phyloP scores from a whole-genome alignment of 2,888 invertebrate species.

The Oligia strigilis region DNA sequence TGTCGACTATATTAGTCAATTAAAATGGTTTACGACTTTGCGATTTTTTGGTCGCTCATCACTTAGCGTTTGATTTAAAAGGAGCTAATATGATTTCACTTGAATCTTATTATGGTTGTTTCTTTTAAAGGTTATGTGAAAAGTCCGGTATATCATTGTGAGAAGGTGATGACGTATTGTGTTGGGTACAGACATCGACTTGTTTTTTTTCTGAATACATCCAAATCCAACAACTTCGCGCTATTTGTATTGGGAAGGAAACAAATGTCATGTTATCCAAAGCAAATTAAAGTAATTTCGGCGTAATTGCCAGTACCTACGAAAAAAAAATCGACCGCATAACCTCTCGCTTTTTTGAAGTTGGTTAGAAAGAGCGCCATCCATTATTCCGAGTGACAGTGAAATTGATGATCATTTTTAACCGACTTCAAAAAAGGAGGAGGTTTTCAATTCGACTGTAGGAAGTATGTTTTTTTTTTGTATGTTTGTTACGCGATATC shows the following conservation, averaged over 20 bases:
- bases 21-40: constrained; percentile 34
- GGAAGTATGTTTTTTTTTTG: too few relatives aligned
- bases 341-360: not conserved
- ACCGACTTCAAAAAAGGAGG: too few relatives aligned
- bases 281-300: not conserved
- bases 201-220: not conserved
- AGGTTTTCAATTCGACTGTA: too few relatives aligned
- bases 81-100: constrained; percentile 8
- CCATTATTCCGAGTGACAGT: not conserved
- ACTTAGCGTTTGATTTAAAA: constrained; percentile 18
- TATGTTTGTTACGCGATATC: too few relatives aligned
- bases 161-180: not conserved
- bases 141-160: not conserved
- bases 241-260: not conserved
- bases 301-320: not conserved
- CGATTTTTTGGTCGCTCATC: constrained; percentile 28
- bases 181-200: not conserved
- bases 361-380: too few relatives aligned
- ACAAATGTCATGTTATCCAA: not conserved
- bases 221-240: not conserved
- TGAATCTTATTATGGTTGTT: not conserved
- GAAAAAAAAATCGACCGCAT: not conserved
- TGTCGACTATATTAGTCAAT: constrained; percentile 36
- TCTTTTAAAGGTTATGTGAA: not conserved
- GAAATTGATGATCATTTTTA: not conserved